Conservation (phyloP, 2,888 invertebrate species). For the Caenorhabditis sinica region DNA sequence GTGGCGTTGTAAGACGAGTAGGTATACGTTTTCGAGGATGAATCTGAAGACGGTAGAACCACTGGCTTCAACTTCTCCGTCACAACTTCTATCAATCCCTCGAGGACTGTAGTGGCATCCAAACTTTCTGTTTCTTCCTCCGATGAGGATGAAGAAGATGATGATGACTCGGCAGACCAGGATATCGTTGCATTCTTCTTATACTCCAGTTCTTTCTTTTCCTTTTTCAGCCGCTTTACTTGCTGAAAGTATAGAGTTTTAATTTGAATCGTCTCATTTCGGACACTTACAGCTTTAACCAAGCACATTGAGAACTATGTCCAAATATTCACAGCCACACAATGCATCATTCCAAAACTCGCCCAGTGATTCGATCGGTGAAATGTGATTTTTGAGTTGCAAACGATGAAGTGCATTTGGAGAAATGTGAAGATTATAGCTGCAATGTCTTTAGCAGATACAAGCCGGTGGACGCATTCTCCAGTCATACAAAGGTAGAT, state of each 20-base stretch:
- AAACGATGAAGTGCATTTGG: slow-evolving; percentile 83
- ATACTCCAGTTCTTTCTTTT: slow-evolving; percentile 46
- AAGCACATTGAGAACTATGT: slow-evolving; percentile 83
- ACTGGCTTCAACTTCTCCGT: slow-evolving; percentile 29
- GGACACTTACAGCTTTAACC: slow-evolving; percentile 74
- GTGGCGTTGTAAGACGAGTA: not conserved
- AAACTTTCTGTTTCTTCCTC: slow-evolving; percentile 16
- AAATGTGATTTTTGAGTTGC: slow-evolving; percentile 82
- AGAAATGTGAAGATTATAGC: slow-evolving; percentile 81
- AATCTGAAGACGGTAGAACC: not conserved
- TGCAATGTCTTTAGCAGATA: slow-evolving; percentile 78
- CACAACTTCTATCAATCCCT: slow-evolving; percentile 21
- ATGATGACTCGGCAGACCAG: slow-evolving; percentile 27
- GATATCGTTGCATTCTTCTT: slow-evolving; percentile 26
- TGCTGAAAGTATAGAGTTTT: slow-evolving; percentile 13
- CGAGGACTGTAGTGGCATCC: slow-evolving; percentile 24
- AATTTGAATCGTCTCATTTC: not conserved
- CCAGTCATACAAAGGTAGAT: slow-evolving; percentile 74
- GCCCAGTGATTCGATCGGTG: slow-evolving; percentile 71
- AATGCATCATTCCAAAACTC: slow-evolving; percentile 82
- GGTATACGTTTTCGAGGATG: not conserved
- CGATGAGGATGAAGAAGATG: slow-evolving; percentile 52
- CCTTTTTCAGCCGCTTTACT: slow-evolving; percentile 53
- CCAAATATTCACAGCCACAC: slow-evolving; percentile 81
- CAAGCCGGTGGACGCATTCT: slow-evolving; percentile 36